Conservation (phyloP, 1,140 invertebrate genomes). For the Maconellicoccus hirsutus region DNA sequence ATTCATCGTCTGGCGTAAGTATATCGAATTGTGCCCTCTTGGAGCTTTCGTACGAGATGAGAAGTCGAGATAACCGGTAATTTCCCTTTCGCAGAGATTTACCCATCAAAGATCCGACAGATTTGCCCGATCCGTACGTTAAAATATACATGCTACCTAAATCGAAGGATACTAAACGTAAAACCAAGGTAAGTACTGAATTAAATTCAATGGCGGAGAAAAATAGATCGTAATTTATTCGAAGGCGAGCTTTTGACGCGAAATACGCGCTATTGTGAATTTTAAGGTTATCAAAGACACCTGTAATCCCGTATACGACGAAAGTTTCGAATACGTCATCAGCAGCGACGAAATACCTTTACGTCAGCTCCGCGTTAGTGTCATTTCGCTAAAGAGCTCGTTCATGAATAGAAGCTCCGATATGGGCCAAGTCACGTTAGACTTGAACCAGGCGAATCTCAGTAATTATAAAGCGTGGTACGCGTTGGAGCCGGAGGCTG, state of each 20-base stretch:
- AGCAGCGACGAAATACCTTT: constrained; percentile 60
- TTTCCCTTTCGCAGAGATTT: constrained; percentile 52
- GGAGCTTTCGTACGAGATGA: not conserved
- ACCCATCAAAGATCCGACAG: constrained; percentile 70
- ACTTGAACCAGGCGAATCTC: not conserved
- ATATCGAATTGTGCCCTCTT: not conserved
- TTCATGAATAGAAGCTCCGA: not conserved
- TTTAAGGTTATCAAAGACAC: constrained; percentile 65
- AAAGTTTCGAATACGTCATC: constrained; percentile 75
- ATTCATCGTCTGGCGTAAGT: constrained; percentile 82
- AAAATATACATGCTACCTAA: constrained; percentile 86
- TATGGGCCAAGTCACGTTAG: not conserved
- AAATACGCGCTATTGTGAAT: too few species aligned
- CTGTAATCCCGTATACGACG: constrained; percentile 82
- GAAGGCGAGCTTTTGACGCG: too few species aligned
- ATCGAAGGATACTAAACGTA: constrained; percentile 76
- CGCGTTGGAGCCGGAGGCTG: not conserved
- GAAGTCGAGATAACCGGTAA: not conserved
- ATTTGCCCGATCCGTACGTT: constrained; percentile 89
- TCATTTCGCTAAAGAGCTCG: constrained; percentile 67
- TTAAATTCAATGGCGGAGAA: constrained; percentile 12
- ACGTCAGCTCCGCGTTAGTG: constrained; percentile 61
- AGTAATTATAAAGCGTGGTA: constrained; percentile 1
- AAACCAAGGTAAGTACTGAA: constrained; percentile 53
- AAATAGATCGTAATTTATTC: too few species aligned